Evolutionary conservation across 2,888 invertebrate genomes (phyloP), one percentile per base, ranked within the genome.

Genomic region (Drosophila atroscutellata): DNA sequence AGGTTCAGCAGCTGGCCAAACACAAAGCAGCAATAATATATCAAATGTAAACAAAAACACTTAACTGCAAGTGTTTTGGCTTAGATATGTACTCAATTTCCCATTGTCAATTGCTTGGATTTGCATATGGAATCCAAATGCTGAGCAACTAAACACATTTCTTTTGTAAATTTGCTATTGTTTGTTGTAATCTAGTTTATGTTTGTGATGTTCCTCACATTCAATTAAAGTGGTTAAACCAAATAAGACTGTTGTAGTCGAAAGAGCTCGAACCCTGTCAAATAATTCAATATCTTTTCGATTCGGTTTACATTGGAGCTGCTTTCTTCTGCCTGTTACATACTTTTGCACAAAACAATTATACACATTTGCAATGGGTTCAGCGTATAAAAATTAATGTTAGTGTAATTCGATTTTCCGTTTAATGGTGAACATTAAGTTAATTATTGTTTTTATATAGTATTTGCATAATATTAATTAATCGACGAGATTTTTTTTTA

Each of bases 1-100:
- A 28, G n/a, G 26, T 49, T 64, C 70, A 72, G 61, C 76, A 85
- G 68, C 80, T 86, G 76, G 55, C 51, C 76, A 85, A 80, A 83
- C 73, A 85, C 20, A 60, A 60, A 62, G 50, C 28, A 39, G 52
- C 59, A 64, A 39, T 59, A 28, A 28, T 28, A 13, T 56, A 37
- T 18, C 20, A 36, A 8, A 32, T 67, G 15, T 30, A 24, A 28
- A 13, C 26, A n/a, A 42, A 65, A 54, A 47, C 47, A 65, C 69
- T 69, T 74, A 64, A 74, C 49, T 39, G 24, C 54, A 63, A 57
- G 56, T 58, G 42, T 72, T 71, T 73, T 32, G 37, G n/a, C 24
- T 57, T 34, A 11, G 2, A 39, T 55, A 56, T 51, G n/a, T 0
- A 37, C n/a, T 49, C 28, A 2, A 13, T 20, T 51, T 34, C n/a